A percentile compares a stretch with the other conserved stretches of the same genome.
Evolutionary conservation across 2,113 vertebrate species (phyloP).

Genomic region (Callithrix jacchus): DNA sequence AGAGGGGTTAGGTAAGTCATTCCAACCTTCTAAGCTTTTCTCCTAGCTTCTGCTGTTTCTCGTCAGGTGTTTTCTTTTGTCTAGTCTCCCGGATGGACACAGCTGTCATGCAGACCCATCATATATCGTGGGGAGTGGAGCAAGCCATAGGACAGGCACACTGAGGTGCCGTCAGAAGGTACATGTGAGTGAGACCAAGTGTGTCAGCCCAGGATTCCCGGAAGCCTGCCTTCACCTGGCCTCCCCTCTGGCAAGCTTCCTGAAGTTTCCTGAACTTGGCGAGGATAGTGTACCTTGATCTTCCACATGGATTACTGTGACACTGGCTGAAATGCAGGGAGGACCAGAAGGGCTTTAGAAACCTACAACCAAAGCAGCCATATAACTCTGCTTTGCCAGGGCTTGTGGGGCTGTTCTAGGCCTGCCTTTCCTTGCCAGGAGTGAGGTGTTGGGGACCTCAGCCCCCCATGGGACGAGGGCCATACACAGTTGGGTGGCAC

Average conservation of each 20-base stretch:
- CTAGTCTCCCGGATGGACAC: not conserved
- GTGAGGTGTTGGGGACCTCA: fast-evolving
- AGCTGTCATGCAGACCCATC: not conserved
- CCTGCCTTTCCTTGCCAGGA: not conserved
- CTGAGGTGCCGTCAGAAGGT: not conserved
- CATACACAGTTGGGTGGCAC: fast-evolving
- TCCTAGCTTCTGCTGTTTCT: not conserved
- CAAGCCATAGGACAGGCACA: not conserved
- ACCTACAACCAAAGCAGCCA: not conserved
- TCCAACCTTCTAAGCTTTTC: not conserved
- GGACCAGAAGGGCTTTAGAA: not conserved
- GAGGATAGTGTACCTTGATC: not conserved
- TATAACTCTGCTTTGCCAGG: not conserved
- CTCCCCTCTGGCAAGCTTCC: not conserved
- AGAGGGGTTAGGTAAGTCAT: not conserved
- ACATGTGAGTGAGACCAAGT: fast-evolving
- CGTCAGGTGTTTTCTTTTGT: not conserved
- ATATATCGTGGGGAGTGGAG: not conserved
- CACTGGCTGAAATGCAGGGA: not conserved
- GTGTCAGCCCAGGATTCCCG: not conserved
- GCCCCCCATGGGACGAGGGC: fast-evolving
- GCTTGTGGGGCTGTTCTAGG: not conserved
- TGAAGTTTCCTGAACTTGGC: not conserved
- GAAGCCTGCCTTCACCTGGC: not conserved
- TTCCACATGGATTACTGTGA: not conserved